These are phyloP conservation scores for Oryzias melastigma DNA, from an alignment of 2,113 vertebrate species.

Conservation along the genomic window DNA sequence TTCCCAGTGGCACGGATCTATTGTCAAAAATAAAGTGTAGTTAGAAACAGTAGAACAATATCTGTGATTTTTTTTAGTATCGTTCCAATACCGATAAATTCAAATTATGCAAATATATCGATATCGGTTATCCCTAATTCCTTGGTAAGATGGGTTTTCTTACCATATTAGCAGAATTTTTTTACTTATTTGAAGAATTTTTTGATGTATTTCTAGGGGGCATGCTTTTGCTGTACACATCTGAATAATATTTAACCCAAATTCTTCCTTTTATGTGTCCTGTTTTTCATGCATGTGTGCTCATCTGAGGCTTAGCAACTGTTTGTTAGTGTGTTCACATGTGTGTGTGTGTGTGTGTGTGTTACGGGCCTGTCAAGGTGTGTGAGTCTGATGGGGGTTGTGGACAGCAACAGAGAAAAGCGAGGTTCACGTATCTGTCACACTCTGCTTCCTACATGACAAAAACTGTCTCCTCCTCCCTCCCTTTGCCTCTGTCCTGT, in stretches of 20 bases:
- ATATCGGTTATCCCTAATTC: no score
- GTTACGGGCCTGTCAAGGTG: conserved; percentile 44
- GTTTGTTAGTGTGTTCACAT: conserved; percentile 19
- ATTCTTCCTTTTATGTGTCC: conserved; percentile 56
- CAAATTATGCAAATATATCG: no score
- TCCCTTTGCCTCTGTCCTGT: conserved; percentile 19
- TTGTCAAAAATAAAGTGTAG: no score
- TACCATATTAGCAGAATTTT: no score
- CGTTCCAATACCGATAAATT: no score
- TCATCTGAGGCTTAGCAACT: conserved; percentile 30
- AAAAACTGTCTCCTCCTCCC: conserved; percentile 34
- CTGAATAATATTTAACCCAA: no score
- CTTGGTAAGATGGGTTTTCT: no score
- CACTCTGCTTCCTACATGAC: conserved; percentile 59
- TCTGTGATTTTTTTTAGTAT: no score
- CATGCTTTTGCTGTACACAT: conserved; percentile 22
- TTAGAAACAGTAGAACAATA: no score
- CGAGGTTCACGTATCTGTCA: conserved; percentile 56
- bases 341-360: conserved; percentile 27
- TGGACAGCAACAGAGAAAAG: conserved; percentile 27
- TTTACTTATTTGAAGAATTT: no score
- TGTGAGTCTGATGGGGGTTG: conserved; percentile 44
- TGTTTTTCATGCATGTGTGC: conserved; percentile 7
- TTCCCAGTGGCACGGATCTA: no score
- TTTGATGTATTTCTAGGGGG: no score